Percentiles rank a stretch among this genome's conserved stretches.
phyloP scores from a whole-genome alignment of 1,140 invertebrate genomes.

The Tetraneura akinire region DNA sequence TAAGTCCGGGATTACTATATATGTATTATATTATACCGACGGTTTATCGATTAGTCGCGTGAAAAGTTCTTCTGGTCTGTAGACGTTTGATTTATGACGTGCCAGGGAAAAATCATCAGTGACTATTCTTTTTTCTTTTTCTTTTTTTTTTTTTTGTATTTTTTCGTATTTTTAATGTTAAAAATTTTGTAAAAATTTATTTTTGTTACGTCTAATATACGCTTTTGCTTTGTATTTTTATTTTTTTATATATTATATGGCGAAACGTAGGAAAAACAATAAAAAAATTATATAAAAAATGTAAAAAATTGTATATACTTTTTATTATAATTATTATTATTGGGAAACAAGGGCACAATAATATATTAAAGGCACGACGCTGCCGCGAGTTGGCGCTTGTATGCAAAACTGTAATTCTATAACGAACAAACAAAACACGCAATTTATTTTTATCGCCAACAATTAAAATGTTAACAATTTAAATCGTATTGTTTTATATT shows the following conservation, averaged over 20 bases:
- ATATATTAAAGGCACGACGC: too few relatives aligned
- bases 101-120: constrained; percentile 20
- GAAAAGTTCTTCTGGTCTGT: background rate
- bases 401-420: too few relatives aligned
- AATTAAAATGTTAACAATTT: too few relatives aligned
- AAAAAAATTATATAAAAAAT: too few relatives aligned
- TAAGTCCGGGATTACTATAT: background rate
- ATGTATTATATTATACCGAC: background rate
- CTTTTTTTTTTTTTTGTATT: too few relatives aligned
- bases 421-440: too few relatives aligned
- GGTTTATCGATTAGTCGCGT: constrained; percentile 17
- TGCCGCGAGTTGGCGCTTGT: too few relatives aligned
- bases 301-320: background rate
- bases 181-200: background rate
- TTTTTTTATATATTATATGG: background rate
- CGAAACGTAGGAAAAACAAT: background rate
- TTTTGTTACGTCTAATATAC: background rate
- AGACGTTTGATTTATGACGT: constrained; percentile 29
- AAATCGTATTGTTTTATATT: too few relatives aligned
- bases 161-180: constrained; percentile 23
- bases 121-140: background rate
- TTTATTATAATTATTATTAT: too few relatives aligned
- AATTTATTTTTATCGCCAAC: too few relatives aligned
- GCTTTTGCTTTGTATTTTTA: too few relatives aligned
- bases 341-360: too few relatives aligned